Conservation (phyloP, 2,113 vertebrate genomes). For the Marmota monax region DNA sequence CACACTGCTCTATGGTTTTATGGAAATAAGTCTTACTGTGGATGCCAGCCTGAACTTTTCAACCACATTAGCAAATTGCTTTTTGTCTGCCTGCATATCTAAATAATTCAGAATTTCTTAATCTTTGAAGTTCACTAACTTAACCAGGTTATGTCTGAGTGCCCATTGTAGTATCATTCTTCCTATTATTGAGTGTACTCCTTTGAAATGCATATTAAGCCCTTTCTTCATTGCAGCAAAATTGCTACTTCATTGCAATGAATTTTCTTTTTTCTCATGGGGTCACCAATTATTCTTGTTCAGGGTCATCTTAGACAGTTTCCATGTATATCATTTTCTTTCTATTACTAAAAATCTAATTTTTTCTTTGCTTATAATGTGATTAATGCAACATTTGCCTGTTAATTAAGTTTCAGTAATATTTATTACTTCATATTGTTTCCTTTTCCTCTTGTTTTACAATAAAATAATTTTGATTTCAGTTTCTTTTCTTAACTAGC, state of each 20-base stretch:
- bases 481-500: not conserved
- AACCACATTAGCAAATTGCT: not conserved
- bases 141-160: not conserved
- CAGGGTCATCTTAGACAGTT: not conserved
- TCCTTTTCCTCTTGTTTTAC: not conserved
- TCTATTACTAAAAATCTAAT: not conserved
- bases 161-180: not conserved
- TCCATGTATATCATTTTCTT: not conserved
- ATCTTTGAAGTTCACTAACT: not conserved
- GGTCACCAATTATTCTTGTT: not conserved
- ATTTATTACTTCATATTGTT: not conserved
- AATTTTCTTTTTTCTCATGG: not conserved
- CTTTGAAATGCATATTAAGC: conserved; percentile 52
- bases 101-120: not conserved
- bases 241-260: not conserved
- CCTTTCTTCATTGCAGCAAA: not conserved
- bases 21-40: not conserved
- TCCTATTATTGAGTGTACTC: not conserved
- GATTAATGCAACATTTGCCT: not conserved
- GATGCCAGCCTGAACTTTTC: not conserved
- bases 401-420: conserved; percentile 4
- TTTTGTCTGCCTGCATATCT: not conserved
- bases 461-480: not conserved
- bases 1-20: not conserved
- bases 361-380: not conserved